Evolutionary conservation across 1,140 invertebrate species (phyloP).

Genomic region (honey bee (Apis mellifera)): DNA sequence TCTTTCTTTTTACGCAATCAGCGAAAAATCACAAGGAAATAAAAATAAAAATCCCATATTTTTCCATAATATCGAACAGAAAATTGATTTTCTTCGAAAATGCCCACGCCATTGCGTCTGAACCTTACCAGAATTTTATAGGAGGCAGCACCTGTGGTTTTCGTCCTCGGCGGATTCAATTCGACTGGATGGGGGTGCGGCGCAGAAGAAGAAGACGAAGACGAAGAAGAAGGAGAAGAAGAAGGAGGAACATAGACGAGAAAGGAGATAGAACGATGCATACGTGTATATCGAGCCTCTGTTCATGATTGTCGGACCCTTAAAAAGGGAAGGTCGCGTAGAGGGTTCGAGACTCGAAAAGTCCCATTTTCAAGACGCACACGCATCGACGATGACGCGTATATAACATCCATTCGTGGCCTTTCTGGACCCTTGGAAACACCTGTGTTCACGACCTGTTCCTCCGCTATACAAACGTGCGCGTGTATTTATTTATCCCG

Average conservation of each 20-base stretch:
- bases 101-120: conserved; percentile 47
- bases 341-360: conserved; percentile 25
- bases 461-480: not conserved
- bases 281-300: conserved; percentile 7
- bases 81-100: not conserved
- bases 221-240: conserved; percentile 34
- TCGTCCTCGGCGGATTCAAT: conserved; percentile 63
- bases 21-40: too few relatives aligned
- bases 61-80: not conserved
- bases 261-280: conserved; percentile 49
- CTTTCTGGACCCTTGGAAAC: conserved; percentile 69
- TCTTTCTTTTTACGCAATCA: too few relatives aligned
- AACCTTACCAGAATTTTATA: conserved; percentile 58
- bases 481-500: conserved; percentile 73
- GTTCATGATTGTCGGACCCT: conserved; percentile 36
- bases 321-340: conserved; percentile 31
- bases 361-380: conserved; percentile 49
- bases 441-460: conserved; percentile 70
- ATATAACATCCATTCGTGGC: conserved; percentile 46
- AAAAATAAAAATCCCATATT: too few relatives aligned
- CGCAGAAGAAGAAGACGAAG: not conserved
- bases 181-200: conserved; percentile 40
- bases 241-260: conserved; percentile 44
- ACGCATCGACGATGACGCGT: conserved; percentile 48
- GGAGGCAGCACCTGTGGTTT: conserved; percentile 72